Evolutionary conservation across 2,888 invertebrate genomes (phyloP).

Genomic region (Sminthurinus aureus): DNA sequence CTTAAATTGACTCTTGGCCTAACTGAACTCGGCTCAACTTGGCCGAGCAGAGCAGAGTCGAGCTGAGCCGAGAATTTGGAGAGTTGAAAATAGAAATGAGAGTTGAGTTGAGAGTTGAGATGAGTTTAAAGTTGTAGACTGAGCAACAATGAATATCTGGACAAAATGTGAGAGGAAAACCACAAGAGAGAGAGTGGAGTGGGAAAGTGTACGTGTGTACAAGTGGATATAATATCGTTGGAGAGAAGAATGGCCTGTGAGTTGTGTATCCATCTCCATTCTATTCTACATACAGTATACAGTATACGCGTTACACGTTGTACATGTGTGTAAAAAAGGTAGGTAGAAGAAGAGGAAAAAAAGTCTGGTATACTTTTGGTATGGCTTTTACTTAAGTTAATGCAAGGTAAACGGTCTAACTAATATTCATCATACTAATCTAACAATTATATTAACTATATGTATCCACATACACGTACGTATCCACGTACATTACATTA

Average conservation of each 20-base stretch:
- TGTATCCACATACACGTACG: neutral
- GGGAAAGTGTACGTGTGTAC: neutral
- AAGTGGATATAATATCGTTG: neutral
- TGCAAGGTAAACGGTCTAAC: neutral
- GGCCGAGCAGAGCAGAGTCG: no score
- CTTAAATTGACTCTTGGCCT: no score
- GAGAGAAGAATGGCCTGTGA: neutral
- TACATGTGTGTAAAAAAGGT: neutral
- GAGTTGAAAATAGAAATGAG: no score
- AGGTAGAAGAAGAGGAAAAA: neutral
- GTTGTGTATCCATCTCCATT: neutral
- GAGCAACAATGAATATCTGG: neutral
- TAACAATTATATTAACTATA: conserved; percentile 1
- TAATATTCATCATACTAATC: conserved; percentile 1
- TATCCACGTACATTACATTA: neutral
- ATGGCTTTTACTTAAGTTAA: neutral
- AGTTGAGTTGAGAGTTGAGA: no score
- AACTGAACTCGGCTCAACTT: no score
- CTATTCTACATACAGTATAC: no score
- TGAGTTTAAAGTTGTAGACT: no score
- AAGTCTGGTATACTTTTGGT: neutral
- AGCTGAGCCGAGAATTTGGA: no score
- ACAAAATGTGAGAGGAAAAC: neutral
- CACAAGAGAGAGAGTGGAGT: neutral
- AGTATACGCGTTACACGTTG: no score